phyloP scores from a whole-genome alignment of 2,888 invertebrate species.

The Nemapogon koenigi region DNA sequence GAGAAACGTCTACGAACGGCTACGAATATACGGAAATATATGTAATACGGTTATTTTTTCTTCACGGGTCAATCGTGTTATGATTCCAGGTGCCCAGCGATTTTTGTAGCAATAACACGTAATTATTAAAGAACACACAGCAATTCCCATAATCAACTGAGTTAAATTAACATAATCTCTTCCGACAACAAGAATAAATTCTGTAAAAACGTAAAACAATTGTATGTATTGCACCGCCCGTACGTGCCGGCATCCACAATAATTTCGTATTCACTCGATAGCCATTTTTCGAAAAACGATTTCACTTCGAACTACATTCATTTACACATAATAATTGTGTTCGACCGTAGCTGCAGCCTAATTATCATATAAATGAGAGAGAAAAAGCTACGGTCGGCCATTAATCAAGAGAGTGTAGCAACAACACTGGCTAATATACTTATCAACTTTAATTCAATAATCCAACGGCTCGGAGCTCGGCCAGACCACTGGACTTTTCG shows the following conservation, averaged over 20 bases:
- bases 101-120: too few relatives aligned
- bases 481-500: constrained; percentile 34
- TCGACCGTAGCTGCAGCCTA: constrained; percentile 44
- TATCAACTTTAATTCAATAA: constrained; percentile 57
- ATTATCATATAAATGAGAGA: constrained; percentile 63
- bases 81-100: too few relatives aligned
- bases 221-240: constrained; percentile 14
- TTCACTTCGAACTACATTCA: constrained; percentile 39
- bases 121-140: too few relatives aligned
- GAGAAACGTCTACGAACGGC: too few relatives aligned
- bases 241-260: constrained; percentile 22
- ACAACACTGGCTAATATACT: constrained; percentile 61
- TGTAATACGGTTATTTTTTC: too few relatives aligned
- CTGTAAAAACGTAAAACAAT: constrained; percentile 33
- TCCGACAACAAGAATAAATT: too few relatives aligned
- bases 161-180: too few relatives aligned
- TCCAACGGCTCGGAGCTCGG: constrained; percentile 16
- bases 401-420: constrained; percentile 59
- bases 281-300: constrained; percentile 35
- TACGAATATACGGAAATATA: too few relatives aligned
- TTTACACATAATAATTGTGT: constrained; percentile 56
- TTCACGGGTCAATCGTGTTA: too few relatives aligned
- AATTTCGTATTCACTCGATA: constrained; percentile 25
- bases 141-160: too few relatives aligned
- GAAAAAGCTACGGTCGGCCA: constrained; percentile 53